Base-by-base conservation (phyloP, 1,140 invertebrate genomes). In the Capitella teleta region DNA sequence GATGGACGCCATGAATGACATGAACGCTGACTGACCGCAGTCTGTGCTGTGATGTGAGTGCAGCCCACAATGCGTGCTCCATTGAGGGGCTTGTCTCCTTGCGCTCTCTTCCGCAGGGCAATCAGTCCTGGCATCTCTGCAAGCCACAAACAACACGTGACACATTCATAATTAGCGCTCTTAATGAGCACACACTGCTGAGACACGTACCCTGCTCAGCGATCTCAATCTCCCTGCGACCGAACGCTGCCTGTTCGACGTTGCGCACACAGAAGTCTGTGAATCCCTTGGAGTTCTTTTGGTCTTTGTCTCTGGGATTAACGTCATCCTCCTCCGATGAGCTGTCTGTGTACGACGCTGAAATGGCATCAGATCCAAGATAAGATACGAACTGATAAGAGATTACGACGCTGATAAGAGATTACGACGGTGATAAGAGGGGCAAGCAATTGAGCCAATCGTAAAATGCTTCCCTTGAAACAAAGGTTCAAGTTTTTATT, bases 21-120 rank as follows among this genome's bases (percentile, higher is more conserved):
- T n/a, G n/a, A n/a, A n/a, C n/a, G n/a, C n/a, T n/a, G n/a, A 75
- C 76, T 75, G 51, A 96, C 92, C 12, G 93, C 93, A 2, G 92
- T 97, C 74, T 97, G 93, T 44, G 92, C 92, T 72, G 94, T 97
- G 58, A 98, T 94, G 72, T 97, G 93, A 42, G 91, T 96, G 71
- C 93, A 98, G 12, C 90, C 91, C 36, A 96, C 88, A 53, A 98
- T 91, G 77, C 89, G 92, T 34, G 92, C 93, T 66, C 91, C 88
- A 70, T 87, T 88, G 49, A 98, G 69, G 0, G 89, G 89, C 72
- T 93, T 94, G 63, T 97, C 92, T 46, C 89, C 87, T 36, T 82
- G 79, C 0, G 92, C 91, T 45, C 90, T 74, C 64, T 88, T 87
- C 37, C 92, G 76, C 52, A 98, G 69, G 0, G 92, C 90, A 80